Conservation (phyloP, 23 tunicate genomes). For the Ascidia mentula region DNA sequence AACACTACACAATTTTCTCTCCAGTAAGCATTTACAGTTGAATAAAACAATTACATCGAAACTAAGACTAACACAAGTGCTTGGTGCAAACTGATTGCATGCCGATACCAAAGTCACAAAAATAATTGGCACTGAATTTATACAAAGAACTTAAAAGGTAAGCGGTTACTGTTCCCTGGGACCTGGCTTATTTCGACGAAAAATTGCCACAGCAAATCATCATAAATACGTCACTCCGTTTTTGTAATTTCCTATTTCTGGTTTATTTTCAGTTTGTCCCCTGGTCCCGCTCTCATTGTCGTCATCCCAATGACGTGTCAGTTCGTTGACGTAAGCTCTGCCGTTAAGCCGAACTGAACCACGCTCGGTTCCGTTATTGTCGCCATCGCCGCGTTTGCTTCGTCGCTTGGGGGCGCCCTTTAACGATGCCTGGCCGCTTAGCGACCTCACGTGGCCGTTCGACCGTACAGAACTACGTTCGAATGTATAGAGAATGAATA, state of each 20-base stretch:
- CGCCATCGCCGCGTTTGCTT: background rate
- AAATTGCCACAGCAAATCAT: background rate
- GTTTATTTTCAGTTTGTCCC: background rate
- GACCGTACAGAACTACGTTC: background rate
- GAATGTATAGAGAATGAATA: background rate
- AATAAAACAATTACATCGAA: no score
- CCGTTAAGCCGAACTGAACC: background rate
- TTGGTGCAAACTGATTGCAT: no score
- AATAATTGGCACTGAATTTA: no score
- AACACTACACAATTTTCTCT: no score
- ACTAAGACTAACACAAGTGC: no score
- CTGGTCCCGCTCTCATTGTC: background rate
- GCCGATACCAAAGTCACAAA: no score
- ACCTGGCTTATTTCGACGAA: background rate
- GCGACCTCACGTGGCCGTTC: background rate
- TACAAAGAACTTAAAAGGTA: no score
- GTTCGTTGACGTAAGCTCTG: background rate
- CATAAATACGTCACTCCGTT: background rate
- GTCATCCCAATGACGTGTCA: background rate
- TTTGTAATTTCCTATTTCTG: no score
- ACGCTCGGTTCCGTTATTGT: background rate
- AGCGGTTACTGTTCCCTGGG: background rate
- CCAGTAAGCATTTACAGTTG: no score
- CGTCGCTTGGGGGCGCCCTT: conserved; percentile 4
- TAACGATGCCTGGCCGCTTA: background rate